Conservation (phyloP, 2,113 vertebrate genomes). For the Burhinus oedicnemus region DNA sequence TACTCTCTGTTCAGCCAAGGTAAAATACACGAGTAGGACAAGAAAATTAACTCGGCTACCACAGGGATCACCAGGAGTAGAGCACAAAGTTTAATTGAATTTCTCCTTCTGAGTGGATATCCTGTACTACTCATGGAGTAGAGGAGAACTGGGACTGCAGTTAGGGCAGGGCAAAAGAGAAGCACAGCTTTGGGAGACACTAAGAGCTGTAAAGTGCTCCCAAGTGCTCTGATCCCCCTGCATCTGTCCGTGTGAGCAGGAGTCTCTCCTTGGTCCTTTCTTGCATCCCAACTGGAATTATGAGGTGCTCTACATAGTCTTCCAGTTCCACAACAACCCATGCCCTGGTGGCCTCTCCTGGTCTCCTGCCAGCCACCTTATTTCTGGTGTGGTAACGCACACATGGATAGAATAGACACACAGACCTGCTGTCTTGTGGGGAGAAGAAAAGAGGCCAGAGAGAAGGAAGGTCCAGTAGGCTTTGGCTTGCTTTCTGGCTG, state of each 20-base stretch:
- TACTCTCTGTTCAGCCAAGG: neutral
- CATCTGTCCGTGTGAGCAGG: rapidly evolving
- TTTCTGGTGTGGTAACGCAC: rapidly evolving
- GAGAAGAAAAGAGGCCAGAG: neutral
- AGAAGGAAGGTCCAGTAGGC: neutral
- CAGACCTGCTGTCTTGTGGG: too few relatives aligned
- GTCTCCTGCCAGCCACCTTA: neutral
- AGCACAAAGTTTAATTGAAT: neutral
- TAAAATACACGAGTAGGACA: neutral
- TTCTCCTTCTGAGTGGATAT: neutral
- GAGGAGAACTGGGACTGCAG: neutral
- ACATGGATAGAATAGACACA: rapidly evolving
- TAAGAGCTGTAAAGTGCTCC: neutral
- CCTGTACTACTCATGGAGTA: neutral
- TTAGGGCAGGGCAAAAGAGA: neutral
- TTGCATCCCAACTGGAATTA: neutral
- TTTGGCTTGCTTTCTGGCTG: neutral
- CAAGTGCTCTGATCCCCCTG: neutral
- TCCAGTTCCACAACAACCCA: neutral
- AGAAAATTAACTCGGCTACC: neutral
- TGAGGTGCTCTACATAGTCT: rapidly evolving
- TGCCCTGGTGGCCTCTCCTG: neutral
- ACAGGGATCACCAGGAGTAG: neutral
- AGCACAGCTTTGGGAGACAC: neutral
- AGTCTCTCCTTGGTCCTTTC: neutral